Evolutionary conservation across 1,140 invertebrate genomes (phyloP).

Genomic region (Helicoverpa zea): DNA sequence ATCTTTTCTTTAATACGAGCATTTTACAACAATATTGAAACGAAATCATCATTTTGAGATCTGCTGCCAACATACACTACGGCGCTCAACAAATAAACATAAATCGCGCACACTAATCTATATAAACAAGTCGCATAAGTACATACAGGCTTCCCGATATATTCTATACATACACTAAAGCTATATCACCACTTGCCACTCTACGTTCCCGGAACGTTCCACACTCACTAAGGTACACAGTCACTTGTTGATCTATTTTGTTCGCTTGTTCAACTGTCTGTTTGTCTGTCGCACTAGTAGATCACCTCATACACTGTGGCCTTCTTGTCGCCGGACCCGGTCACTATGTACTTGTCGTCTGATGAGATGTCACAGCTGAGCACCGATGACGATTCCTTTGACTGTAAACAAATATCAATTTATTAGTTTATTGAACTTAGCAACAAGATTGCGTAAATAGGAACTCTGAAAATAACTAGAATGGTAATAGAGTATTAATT

Average conservation of each 20-base stretch:
- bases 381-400: slow-evolving; percentile 99
- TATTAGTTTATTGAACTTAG: slow-evolving; percentile 21
- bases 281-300: slow-evolving; percentile 88
- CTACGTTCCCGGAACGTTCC: slow-evolving; percentile 73
- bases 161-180: slow-evolving; percentile 84
- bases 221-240: slow-evolving; percentile 66
- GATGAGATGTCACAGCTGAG: slow-evolving; percentile 99
- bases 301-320: slow-evolving; percentile 99
- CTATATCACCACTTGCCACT: slow-evolving; percentile 82
- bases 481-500: not conserved
- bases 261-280: slow-evolving; percentile 67
- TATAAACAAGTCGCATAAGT: slow-evolving; percentile 86
- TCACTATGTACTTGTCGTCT: slow-evolving; percentile 99
- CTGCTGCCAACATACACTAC: slow-evolving; percentile 86
- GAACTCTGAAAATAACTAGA: not conserved
- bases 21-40: slow-evolving; percentile 87
- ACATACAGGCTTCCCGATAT: slow-evolving; percentile 83
- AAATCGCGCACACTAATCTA: slow-evolving; percentile 85
- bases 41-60: slow-evolving; percentile 86
- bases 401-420: slow-evolving; percentile 90
- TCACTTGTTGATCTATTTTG: slow-evolving; percentile 75
- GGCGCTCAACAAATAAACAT: slow-evolving; percentile 86
- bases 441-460: not conserved
- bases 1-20: slow-evolving; percentile 86
- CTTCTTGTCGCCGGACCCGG: slow-evolving; percentile 99